Conservation (phyloP, 2,797 vertebrate genomes). For the Sebastes goodei region DNA sequence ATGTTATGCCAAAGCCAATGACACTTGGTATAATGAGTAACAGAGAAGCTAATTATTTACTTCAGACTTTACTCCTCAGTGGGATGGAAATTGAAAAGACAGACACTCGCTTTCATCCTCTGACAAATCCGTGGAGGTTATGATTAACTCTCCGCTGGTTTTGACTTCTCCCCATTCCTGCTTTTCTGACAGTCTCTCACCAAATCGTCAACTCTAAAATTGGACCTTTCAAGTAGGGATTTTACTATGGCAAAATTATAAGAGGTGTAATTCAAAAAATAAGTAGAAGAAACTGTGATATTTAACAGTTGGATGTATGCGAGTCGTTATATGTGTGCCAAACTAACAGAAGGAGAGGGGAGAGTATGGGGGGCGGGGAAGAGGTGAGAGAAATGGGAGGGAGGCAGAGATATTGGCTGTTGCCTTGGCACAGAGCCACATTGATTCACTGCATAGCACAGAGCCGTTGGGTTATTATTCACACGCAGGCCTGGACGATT, state of each 20-base stretch:
- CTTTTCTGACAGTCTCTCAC: not conserved
- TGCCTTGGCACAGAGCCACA: slow-evolving; percentile 62
- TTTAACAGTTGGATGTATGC: slow-evolving; percentile 10
- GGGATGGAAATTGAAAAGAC: not conserved
- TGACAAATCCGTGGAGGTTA: slow-evolving; percentile 1
- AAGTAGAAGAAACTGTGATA: not conserved
- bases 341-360: slow-evolving; percentile 1
- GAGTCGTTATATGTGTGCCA: not conserved
- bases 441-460: slow-evolving; percentile 64
- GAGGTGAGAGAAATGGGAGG: slow-evolving; percentile 61
- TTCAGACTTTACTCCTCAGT: slow-evolving; percentile 20
- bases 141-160: slow-evolving; percentile 19
- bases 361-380: not conserved
- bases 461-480: slow-evolving; percentile 52
- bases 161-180: not conserved
- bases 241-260: not conserved
- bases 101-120: slow-evolving; percentile 1
- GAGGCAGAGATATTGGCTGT: slow-evolving; percentile 39
- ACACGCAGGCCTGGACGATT: slow-evolving; percentile 43
- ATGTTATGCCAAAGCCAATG: slow-evolving; percentile 25
- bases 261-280: not conserved
- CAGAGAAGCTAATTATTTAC: slow-evolving; percentile 60
- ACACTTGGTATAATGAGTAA: slow-evolving; percentile 59
- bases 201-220: not conserved
- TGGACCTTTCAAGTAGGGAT: not conserved